Percentiles rank a stretch among this genome's conserved stretches.
Conservation (phyloP, 2,113 vertebrate species). For the Genyomyrus donnyi region DNA sequence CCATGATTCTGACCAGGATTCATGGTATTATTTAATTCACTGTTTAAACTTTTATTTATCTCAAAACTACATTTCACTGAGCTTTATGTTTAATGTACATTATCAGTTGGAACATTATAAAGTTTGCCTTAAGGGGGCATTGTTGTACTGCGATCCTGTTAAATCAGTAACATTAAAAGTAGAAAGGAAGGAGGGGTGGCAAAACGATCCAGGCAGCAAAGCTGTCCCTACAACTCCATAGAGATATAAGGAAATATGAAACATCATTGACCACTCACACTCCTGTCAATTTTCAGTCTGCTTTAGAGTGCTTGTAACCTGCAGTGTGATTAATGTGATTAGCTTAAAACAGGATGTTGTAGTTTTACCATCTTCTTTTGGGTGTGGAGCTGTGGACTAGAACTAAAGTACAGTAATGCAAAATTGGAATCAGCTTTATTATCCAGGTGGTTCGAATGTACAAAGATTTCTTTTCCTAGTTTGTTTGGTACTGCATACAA, state of each 20-base stretch:
- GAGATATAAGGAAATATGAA: neutral
- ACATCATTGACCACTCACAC: neutral
- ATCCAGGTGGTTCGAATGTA: neutral
- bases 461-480: neutral
- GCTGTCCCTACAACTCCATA: neutral
- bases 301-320: neutral
- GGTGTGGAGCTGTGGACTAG: neutral
- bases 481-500: neutral
- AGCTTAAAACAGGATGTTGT: neutral
- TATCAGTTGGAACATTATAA: neutral
- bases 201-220: neutral
- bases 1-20: neutral
- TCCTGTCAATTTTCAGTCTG: neutral
- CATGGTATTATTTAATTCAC: neutral
- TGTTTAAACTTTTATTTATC: neutral
- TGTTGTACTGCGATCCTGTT: neutral
- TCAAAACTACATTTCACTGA: neutral
- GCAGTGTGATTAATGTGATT: neutral
- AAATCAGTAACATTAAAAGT: neutral
- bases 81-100: neutral
- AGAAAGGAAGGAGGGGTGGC: neutral
- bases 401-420: neutral
- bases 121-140: neutral
- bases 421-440: neutral
- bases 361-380: neutral